phyloP scores from a whole-genome alignment of 2,797 vertebrate genomes.

The Emydoidea blandingii region DNA sequence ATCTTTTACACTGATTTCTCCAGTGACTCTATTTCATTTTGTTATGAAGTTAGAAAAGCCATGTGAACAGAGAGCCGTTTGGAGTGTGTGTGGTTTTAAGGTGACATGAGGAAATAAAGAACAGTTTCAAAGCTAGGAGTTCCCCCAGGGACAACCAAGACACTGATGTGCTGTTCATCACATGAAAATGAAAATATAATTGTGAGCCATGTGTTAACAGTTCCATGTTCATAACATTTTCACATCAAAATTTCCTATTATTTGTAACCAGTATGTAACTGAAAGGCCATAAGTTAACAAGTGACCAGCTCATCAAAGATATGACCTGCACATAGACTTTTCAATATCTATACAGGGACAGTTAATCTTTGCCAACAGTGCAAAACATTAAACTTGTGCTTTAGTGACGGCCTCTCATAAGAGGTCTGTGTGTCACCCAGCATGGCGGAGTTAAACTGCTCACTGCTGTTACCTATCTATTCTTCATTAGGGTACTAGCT shows the following conservation, averaged over 20 bases:
- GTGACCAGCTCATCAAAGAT: background rate
- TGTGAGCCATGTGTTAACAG: background rate
- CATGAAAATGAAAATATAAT: background rate
- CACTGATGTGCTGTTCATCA: conserved; percentile 28
- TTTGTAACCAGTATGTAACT: background rate
- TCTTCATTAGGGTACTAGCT: conserved; percentile 31
- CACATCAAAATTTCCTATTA: background rate
- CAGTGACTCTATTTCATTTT: background rate
- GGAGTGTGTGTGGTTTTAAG: conserved; percentile 1
- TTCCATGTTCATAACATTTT: conserved; percentile 15
- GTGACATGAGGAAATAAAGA: conserved; percentile 8
- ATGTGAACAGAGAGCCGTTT: background rate
- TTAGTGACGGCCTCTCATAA: background rate
- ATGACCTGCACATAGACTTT: background rate
- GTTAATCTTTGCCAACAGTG: background rate
- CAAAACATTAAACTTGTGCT: background rate
- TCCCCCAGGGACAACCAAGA: conserved; percentile 46
- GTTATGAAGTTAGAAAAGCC: background rate
- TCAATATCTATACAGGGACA: background rate
- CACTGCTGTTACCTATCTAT: conserved; percentile 23
- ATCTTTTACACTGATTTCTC: conserved; percentile 7
- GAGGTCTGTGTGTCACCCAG: background rate
- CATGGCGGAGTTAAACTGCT: conserved; percentile 34
- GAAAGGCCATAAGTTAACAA: background rate
- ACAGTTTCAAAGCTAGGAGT: conserved; percentile 32